Evolutionary conservation across 2,888 invertebrate species (phyloP), one percentile per base, ranked within the genome.

Genomic region (Perithous albicinctus): DNA sequence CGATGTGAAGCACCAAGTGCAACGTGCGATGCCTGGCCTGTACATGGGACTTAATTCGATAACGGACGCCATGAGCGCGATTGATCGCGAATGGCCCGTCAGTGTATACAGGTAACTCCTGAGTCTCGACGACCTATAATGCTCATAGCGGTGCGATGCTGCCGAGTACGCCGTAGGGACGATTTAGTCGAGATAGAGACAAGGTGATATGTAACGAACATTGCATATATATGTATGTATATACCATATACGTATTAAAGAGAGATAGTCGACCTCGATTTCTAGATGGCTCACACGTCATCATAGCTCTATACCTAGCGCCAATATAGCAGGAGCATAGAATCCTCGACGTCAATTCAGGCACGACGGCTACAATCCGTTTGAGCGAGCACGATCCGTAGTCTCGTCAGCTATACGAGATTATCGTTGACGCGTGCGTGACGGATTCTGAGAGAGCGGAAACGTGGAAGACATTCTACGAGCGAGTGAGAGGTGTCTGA

Each of bases 1-100:
- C 26, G 70, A 66, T 43, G 72, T 8, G 15, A 4, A 10, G 48
- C 54, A 51, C 32, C n/a, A 29, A 23, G 20, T 20, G 23, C 32
- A 43, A 61, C 7, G 29, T n/a, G n/a, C 46, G n/a, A 32, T n/a
- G 32, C 35, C 8, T n/a, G 38, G n/a, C n/a, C 12, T 38, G 54
- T 51, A 23, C 59, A 59, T 46, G 67, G 54, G 78, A 76, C 79
- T 82, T 85, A 78, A 85, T 83, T 80, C 70, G 76, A 85, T 83
- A 80, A 85, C 69, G 74, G 59, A 66, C 63, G 66, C 67, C 56
- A 51, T 63, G 48, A 29, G 46, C 32, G 54, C 72, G 76, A 80
- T 82, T 76, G 79, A 72, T 79, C 61, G 76, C 77, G 80, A 66
- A 63, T 82, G 41, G 46, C 32, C 41, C 61, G 64, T 18, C 51